phyloP scores from a whole-genome alignment of 2,888 invertebrate genomes.

The Escarpia spicata region DNA sequence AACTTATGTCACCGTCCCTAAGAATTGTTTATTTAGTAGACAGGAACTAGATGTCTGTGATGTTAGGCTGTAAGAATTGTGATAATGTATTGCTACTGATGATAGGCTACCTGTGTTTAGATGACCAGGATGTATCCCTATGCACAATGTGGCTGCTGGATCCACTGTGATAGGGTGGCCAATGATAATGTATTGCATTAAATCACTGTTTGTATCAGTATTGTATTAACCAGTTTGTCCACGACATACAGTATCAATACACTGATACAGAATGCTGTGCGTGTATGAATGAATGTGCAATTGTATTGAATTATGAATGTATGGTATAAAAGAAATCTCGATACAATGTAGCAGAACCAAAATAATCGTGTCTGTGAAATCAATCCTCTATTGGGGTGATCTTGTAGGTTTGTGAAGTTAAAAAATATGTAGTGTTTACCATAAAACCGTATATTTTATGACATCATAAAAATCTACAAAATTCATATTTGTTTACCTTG shows the following conservation, averaged over 20 bases:
- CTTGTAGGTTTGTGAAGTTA: too few species aligned
- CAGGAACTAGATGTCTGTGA: too few species aligned
- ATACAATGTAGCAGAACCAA: neutral
- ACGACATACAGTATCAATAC: neutral
- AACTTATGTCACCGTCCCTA: too few species aligned
- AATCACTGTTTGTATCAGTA: slow-evolving; percentile 3
- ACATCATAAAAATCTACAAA: too few species aligned
- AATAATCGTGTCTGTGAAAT: neutral
- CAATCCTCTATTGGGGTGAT: too few species aligned
- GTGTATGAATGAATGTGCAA: neutral
- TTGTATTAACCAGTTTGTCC: neutral
- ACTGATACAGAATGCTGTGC: neutral
- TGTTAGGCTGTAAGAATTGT: neutral
- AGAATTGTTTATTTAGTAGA: too few species aligned
- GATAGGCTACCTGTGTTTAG: neutral
- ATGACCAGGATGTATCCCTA: neutral
- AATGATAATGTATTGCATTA: neutral
- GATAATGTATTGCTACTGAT: neutral
- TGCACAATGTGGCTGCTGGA: neutral
- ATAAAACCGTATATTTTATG: too few species aligned
- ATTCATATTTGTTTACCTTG: too few species aligned
- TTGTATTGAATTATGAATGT: neutral
- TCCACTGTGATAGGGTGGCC: neutral
- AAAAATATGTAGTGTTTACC: too few species aligned
- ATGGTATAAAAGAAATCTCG: neutral